Percentiles rank a stretch among this genome's conserved stretches.
These are phyloP conservation scores for Proterorhinus semilunaris DNA, from an alignment of 2,113 vertebrate genomes.

Conservation along the genomic window DNA sequence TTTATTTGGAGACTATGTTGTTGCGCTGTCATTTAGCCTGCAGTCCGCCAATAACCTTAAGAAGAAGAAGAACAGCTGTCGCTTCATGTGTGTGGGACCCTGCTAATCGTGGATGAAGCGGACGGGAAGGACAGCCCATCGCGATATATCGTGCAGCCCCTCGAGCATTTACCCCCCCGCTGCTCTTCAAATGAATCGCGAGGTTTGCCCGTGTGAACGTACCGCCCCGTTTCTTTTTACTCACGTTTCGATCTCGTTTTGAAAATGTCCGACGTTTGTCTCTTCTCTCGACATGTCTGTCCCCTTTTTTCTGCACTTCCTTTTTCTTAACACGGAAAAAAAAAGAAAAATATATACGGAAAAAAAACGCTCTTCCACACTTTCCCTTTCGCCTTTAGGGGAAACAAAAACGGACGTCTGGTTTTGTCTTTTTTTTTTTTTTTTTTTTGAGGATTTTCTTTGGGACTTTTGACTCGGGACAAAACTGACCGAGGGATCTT, in stretches of 20 bases:
- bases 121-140: no score
- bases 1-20: no score
- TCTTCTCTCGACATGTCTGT: slow-evolving; percentile 14
- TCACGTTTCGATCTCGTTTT: slow-evolving; percentile 43
- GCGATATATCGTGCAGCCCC: no score
- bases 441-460: no score
- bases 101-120: no score
- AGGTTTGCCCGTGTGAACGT: neutral
- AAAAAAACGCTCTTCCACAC: slow-evolving; percentile 68
- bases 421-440: slow-evolving; percentile 19
- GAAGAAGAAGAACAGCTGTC: no score
- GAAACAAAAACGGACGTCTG: slow-evolving; percentile 62
- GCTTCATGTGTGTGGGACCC: no score
- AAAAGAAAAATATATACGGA: no score
- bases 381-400: neutral
- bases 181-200: no score
- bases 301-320: slow-evolving; percentile 47
- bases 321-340: slow-evolving; percentile 55
- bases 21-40: no score
- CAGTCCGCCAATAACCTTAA: no score
- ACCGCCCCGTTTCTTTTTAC: neutral
- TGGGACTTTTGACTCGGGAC: neutral
- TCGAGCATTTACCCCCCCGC: no score
- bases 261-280: neutral
- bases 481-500: neutral